A percentile compares a stretch with the other conserved stretches of the same genome.
Conservation (phyloP, 1,140 invertebrate species). For the Cheumatopsyche charites region DNA sequence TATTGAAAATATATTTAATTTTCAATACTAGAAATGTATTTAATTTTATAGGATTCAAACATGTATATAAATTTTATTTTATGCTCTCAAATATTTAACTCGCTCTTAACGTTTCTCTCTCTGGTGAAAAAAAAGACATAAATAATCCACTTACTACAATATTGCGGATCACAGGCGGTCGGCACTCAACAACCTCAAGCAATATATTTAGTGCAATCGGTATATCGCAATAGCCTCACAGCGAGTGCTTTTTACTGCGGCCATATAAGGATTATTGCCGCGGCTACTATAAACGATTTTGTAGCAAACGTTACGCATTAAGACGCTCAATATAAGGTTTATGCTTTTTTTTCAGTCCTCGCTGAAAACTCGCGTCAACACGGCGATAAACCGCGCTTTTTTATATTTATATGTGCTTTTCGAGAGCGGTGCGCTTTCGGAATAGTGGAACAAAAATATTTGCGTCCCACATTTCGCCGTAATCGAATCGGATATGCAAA, state of each 20-base stretch:
- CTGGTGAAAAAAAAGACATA: too few relatives aligned
- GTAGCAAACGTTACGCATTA: conserved; percentile 9
- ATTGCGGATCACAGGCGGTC: too few relatives aligned
- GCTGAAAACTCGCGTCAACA: conserved; percentile 5
- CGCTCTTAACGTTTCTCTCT: too few relatives aligned
- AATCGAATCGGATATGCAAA: neutral
- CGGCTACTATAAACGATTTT: conserved; percentile 6
- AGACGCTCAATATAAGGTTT: neutral
- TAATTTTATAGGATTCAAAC: too few relatives aligned
- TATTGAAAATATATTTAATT: too few relatives aligned
- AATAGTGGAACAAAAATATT: neutral
- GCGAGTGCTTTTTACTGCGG: conserved; percentile 5
- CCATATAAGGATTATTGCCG: conserved; percentile 14
- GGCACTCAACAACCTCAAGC: too few relatives aligned
- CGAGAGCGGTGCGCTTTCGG: neutral
- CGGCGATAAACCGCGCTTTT: neutral
- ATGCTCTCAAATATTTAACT: too few relatives aligned
- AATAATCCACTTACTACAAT: too few relatives aligned
- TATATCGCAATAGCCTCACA: too few relatives aligned
- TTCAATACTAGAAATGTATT: too few relatives aligned
- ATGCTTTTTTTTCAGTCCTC: neutral
- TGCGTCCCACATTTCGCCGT: neutral
- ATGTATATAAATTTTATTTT: too few relatives aligned
- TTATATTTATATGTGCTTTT: neutral
- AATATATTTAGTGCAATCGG: too few relatives aligned